A percentile compares a stretch with the other conserved stretches of the same genome.
Evolutionary conservation across 2,888 invertebrate species (phyloP).

Genomic region (Timandra comae): DNA sequence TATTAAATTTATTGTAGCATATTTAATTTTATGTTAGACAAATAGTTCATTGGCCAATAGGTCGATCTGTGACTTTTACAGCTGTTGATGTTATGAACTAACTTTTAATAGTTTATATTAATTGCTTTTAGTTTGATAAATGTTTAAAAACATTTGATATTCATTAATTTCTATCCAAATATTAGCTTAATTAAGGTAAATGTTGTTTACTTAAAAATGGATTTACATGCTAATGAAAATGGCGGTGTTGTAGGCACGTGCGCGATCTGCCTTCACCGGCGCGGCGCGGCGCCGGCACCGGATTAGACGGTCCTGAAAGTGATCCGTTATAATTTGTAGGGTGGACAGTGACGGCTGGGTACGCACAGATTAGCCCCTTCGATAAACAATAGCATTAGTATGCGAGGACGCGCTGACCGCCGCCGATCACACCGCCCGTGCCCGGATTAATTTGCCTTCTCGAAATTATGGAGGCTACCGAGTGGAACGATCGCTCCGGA

Average conservation of each 20-base stretch:
- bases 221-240: constrained; percentile 20
- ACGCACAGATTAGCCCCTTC: constrained; percentile 75
- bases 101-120: too few species aligned
- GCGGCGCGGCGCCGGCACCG: constrained; percentile 40
- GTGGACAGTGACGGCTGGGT: constrained; percentile 72
- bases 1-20: not conserved
- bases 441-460: constrained; percentile 74
- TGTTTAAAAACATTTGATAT: too few species aligned
- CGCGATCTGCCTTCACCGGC: constrained; percentile 24
- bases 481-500: constrained; percentile 50
- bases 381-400: constrained; percentile 77
- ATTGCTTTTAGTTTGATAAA: too few species aligned
- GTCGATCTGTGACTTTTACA: too few species aligned
- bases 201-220: constrained; percentile 23
- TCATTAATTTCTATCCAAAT: too few species aligned
- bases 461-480: constrained; percentile 65
- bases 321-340: constrained; percentile 73
- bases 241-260: constrained; percentile 26
- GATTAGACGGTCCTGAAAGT: constrained; percentile 68
- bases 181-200: constrained; percentile 17
- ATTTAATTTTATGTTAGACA: too few species aligned
- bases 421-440: constrained; percentile 68
- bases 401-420: constrained; percentile 72
- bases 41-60: too few species aligned
- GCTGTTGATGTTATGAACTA: too few species aligned